Evolutionary conservation across 2,888 invertebrate species (phyloP).

Genomic region (Nesidiocoris tenuis): DNA sequence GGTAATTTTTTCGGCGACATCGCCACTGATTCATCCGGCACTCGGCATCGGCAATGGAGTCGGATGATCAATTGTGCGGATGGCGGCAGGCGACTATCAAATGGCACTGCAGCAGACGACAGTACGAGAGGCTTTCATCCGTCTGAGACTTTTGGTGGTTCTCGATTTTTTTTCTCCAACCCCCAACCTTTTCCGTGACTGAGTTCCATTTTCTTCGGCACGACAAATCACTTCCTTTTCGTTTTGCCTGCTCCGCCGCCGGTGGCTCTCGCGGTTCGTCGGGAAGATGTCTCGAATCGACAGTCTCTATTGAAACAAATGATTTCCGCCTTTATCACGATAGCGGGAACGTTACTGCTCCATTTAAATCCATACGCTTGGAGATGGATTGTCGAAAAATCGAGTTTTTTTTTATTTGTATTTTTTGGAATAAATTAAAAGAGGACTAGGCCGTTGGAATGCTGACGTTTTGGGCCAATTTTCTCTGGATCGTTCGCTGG

Average conservation of each 20-base stretch:
- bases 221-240: constrained; percentile 28
- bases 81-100: not conserved
- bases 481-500: no score
- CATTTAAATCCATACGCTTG: no score
- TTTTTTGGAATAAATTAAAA: no score
- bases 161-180: constrained; percentile 2
- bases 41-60: not conserved
- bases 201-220: constrained; percentile 24
- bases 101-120: not conserved
- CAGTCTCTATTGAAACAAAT: constrained; percentile 19
- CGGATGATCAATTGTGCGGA: not conserved
- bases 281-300: constrained; percentile 7
- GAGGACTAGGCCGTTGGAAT: no score
- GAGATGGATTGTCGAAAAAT: no score
- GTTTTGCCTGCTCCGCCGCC: constrained; percentile 15
- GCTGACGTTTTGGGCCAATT: no score
- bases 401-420: no score
- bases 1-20: not conserved
- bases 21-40: not conserved
- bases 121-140: not conserved
- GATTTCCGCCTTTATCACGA: not conserved
- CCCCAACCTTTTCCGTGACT: constrained; percentile 26
- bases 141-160: not conserved
- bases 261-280: not conserved
- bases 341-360: not conserved